A percentile compares a stretch with the other conserved stretches of the same genome.
These are phyloP conservation scores for Saguinus midas DNA, from an alignment of 2,113 vertebrate species.

Conservation along the genomic window DNA sequence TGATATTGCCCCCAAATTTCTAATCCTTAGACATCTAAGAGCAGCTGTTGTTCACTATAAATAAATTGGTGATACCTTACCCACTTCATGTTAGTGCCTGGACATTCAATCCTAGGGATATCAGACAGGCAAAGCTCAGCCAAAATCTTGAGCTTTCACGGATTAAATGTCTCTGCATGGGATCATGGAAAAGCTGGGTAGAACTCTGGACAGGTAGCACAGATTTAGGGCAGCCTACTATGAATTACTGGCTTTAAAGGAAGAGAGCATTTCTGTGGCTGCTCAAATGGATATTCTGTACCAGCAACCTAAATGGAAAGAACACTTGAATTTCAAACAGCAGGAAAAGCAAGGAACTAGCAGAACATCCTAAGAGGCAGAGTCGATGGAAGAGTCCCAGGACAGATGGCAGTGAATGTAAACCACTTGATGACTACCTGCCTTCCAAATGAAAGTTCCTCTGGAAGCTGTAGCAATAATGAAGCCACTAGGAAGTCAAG, in stretches of 20 bases:
- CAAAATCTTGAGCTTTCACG: background rate
- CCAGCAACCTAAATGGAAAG: background rate
- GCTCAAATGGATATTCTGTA: background rate
- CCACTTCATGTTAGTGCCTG: slow-evolving; percentile 9
- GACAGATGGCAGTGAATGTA: background rate
- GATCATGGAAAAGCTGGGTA: background rate
- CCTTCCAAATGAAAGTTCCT: background rate
- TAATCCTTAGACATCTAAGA: slow-evolving; percentile 59
- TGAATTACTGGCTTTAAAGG: background rate
- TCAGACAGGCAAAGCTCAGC: slow-evolving; percentile 37
- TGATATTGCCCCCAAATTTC: slow-evolving; percentile 23
- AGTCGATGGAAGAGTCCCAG: background rate
- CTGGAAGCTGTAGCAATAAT: background rate
- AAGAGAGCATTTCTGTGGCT: background rate
- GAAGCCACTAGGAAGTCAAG: background rate
- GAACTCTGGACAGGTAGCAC: background rate
- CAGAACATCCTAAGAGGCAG: background rate
- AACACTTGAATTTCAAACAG: background rate
- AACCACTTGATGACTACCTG: background rate
- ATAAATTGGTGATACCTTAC: slow-evolving; percentile 81
- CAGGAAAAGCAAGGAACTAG: background rate
- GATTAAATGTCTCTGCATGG: slow-evolving; percentile 14
- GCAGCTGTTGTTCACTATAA: slow-evolving; percentile 78
- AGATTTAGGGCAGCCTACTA: background rate
- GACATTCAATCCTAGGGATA: background rate